phyloP scores from a whole-genome alignment of 2,113 vertebrate species.

The Trogon melanurus region DNA sequence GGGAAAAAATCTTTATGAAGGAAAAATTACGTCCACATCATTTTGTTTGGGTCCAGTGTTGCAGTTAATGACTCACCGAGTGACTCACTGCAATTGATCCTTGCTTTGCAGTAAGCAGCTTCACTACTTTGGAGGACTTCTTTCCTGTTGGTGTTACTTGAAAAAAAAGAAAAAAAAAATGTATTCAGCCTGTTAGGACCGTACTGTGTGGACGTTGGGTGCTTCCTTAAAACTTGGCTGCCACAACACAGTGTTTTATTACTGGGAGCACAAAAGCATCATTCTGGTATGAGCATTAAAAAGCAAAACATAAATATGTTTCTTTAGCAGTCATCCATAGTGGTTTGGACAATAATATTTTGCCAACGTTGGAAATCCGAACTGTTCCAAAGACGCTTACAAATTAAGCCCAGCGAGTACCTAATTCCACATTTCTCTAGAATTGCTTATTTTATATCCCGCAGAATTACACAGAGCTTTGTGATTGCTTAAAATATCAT shows the following conservation, averaged over 20 bases:
- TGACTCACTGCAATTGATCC: background rate
- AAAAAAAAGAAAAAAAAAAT: no score
- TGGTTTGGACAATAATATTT: background rate
- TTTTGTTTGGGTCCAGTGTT: background rate
- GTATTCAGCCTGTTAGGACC: background rate
- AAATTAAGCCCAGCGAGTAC: background rate
- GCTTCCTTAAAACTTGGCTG: background rate
- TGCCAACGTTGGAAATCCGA: background rate
- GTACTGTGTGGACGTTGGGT: background rate
- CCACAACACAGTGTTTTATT: background rate
- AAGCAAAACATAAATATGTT: background rate
- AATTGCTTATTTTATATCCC: background rate
- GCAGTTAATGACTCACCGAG: background rate
- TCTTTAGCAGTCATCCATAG: background rate
- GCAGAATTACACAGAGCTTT: background rate
- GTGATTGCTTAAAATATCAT: background rate
- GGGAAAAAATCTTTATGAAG: background rate
- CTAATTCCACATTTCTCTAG: background rate
- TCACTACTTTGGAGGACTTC: background rate
- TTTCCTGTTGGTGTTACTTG: background rate
- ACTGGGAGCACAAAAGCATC: background rate
- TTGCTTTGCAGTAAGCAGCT: background rate
- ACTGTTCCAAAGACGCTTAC: background rate
- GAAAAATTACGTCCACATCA: background rate
- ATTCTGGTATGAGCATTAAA: background rate